These are phyloP conservation scores for Xiphophorus hellerii DNA, from an alignment of 2,113 vertebrate species.

Conservation along the genomic window DNA sequence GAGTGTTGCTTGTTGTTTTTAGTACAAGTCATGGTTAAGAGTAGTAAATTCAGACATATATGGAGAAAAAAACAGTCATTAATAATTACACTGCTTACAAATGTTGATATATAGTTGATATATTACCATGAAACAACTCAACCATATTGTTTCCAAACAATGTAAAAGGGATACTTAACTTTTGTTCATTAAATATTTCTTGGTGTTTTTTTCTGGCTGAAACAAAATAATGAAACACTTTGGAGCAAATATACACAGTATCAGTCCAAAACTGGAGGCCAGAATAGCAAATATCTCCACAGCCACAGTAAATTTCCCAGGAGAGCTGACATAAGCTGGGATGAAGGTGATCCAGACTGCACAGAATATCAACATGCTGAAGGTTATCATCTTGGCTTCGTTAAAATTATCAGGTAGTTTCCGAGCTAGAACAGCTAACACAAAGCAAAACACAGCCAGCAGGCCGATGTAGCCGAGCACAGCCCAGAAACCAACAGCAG, in stretches of 20 bases:
- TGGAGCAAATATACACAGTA: slow-evolving; percentile 59
- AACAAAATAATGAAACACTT: slow-evolving; percentile 68
- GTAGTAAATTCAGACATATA: too few relatives aligned
- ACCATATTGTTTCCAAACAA: background rate
- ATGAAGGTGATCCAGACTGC: slow-evolving; percentile 73
- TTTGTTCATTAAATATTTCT: slow-evolving; percentile 62
- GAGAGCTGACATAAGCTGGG: slow-evolving; percentile 77
- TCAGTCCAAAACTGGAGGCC: slow-evolving; percentile 66
- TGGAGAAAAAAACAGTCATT: too few relatives aligned
- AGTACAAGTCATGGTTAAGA: too few relatives aligned
- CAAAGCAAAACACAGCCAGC: too few relatives aligned
- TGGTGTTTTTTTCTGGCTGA: slow-evolving; percentile 58
- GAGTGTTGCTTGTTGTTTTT: too few relatives aligned
- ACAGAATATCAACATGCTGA: slow-evolving; percentile 61
- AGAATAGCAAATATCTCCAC: slow-evolving; percentile 77
- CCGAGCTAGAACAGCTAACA: too few relatives aligned
- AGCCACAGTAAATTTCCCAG: slow-evolving; percentile 75
- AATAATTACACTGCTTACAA: too few relatives aligned
- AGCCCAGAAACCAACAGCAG: too few relatives aligned
- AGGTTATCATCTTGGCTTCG: slow-evolving; percentile 50
- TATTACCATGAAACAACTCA: too few relatives aligned
- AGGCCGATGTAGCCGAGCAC: too few relatives aligned
- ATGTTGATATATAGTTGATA: too few relatives aligned
- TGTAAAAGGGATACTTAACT: background rate
- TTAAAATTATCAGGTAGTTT: too few relatives aligned